phyloP scores from a whole-genome alignment of 2,113 vertebrate genomes.

The Phyllostomus discolor region DNA sequence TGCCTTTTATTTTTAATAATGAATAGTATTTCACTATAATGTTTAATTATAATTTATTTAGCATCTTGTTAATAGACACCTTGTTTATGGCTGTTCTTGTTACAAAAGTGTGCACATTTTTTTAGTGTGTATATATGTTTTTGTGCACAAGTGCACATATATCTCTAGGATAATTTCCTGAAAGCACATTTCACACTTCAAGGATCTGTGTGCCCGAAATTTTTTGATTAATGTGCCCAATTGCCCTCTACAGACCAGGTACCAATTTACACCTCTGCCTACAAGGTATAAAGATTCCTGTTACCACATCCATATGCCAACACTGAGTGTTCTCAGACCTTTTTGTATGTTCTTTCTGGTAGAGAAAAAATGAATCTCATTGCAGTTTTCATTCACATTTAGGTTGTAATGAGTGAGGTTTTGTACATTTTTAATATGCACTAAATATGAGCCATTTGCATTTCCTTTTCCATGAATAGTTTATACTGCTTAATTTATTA shows the following conservation, averaged over 20 bases:
- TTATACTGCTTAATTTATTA: not conserved
- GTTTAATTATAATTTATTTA: slow-evolving; percentile 7
- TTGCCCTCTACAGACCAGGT: not conserved
- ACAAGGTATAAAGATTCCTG: not conserved
- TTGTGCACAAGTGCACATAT: not conserved
- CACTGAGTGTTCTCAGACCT: not conserved
- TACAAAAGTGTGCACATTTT: not conserved
- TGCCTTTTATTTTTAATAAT: not conserved
- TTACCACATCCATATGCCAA: not conserved
- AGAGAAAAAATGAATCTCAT: not conserved
- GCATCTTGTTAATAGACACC: not conserved
- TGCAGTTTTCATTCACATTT: not conserved
- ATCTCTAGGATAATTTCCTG: not conserved
- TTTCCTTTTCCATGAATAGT: not conserved
- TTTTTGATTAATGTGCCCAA: not conserved
- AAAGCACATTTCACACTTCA: not conserved
- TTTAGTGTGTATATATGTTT: not conserved
- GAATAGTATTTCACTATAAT: not conserved
- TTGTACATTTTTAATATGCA: not conserved
- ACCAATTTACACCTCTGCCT: not conserved
- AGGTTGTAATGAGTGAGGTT: not conserved
- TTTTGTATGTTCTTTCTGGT: not conserved
- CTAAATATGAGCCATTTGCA: not conserved
- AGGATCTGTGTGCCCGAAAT: not conserved
- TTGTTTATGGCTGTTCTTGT: not conserved